Evolutionary conservation across 1,140 invertebrate genomes (phyloP), one percentile per base, ranked within the genome.

Genomic region (Habropoda laboriosa): DNA sequence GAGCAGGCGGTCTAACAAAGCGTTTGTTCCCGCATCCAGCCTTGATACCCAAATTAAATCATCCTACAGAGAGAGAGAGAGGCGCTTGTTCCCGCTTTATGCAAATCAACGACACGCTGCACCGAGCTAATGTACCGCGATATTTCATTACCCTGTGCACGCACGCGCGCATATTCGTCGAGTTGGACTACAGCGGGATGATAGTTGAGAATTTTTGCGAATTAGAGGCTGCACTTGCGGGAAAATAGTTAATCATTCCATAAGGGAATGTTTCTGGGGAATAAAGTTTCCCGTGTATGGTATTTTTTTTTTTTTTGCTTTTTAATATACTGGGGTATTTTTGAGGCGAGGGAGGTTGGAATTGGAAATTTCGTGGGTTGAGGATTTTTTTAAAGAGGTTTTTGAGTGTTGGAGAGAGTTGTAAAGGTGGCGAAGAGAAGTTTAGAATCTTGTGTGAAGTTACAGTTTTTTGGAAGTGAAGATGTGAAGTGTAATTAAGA

Each of bases 41-140:
- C 83, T 84, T 84, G 82, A 85, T 85, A 84, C 78, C 77, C 60
- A 79, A 85, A 85, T 85, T 85, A 85, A 85, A 85, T 85, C 83
- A 85, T 85, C 80, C 82, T 45, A 47, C 55, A 80, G 67, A 70
- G 63, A 78, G 45, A 53, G 70, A 49, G 76, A 78, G 45, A 53
- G 70, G 40, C 66, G 61, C 70, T 53, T 78, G 49, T 80, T 76
- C 64, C 72, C 83, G 82, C 60, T 85, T 85, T 77, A 85, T 85
- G 83, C 83, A 85, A 85, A 85, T 81, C 64, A 83, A 72, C 72
- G 71, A 70, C 53, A 70, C 81, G 58, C 42, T 51, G 55, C 70
- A 24, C 27, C 57, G 49, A 71, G 82, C 67, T 85, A 81, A 85
- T 84, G 83, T 84, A 80, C 51, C 83, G 82, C 67, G 83, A 85